Evolutionary conservation across 2,797 vertebrate genomes (phyloP).

Genomic region (Synaphobranchus kaupii): DNA sequence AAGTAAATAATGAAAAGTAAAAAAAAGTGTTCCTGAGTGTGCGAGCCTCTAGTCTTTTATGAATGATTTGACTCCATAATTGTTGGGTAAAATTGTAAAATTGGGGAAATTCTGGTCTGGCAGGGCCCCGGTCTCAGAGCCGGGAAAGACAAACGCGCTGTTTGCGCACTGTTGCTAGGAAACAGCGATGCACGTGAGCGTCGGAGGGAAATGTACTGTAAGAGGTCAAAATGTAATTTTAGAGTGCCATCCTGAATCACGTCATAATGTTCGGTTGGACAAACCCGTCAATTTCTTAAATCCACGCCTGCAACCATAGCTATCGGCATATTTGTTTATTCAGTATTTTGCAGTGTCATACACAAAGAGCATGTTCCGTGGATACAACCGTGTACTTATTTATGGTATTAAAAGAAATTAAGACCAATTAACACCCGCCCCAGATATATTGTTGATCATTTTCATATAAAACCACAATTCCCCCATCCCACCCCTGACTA

Average conservation of each 20-base stretch:
- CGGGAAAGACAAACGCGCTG: neutral
- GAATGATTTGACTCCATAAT: neutral
- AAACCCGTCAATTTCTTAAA: neutral
- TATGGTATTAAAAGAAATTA: too few relatives aligned
- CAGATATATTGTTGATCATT: too few relatives aligned
- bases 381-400: too few relatives aligned
- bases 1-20: neutral
- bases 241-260: neutral
- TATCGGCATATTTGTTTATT: too few relatives aligned
- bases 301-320: too few relatives aligned
- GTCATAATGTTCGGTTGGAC: neutral
- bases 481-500: too few relatives aligned
- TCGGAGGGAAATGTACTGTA: neutral
- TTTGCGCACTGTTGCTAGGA: neutral
- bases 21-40: neutral
- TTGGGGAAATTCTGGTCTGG: neutral
- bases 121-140: neutral
- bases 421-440: too few relatives aligned
- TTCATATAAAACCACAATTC: too few relatives aligned
- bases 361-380: too few relatives aligned
- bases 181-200: neutral
- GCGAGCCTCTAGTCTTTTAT: neutral
- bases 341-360: too few relatives aligned
- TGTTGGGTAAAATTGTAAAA: neutral
- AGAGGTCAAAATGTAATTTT: neutral